Evolutionary conservation across 1,140 invertebrate genomes (phyloP).

Genomic region (Arion vulgaris): DNA sequence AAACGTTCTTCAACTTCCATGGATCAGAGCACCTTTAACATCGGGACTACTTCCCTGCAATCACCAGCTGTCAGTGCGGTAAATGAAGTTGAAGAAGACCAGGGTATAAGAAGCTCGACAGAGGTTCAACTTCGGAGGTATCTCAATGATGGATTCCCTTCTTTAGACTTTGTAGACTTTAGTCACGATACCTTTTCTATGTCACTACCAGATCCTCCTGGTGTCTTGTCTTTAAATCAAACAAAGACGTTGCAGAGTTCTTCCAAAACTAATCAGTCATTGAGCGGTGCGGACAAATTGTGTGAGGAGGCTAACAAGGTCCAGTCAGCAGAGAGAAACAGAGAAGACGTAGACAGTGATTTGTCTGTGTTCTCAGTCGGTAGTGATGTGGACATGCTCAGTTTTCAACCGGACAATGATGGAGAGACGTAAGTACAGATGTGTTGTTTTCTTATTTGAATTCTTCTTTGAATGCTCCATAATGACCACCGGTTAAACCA

Average conservation of each 20-base stretch:
- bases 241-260: background rate
- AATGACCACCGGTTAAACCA: too few relatives aligned
- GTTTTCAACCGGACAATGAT: conserved; percentile 1
- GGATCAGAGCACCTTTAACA: background rate
- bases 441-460: background rate
- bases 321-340: background rate
- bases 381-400: background rate
- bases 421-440: conserved; percentile 9
- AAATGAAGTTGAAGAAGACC: background rate
- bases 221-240: background rate
- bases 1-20: background rate
- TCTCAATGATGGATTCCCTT: background rate
- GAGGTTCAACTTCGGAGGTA: background rate
- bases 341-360: background rate
- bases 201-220: background rate
- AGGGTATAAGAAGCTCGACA: background rate
- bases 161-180: background rate
- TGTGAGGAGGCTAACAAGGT: background rate
- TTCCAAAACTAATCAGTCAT: background rate
- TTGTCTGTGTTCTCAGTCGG: background rate
- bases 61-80: background rate
- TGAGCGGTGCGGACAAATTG: background rate
- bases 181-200: background rate
- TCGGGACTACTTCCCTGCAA: background rate
- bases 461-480: too few relatives aligned